phyloP scores from a whole-genome alignment of 2,888 invertebrate genomes.

The Poecilus cupreus region DNA sequence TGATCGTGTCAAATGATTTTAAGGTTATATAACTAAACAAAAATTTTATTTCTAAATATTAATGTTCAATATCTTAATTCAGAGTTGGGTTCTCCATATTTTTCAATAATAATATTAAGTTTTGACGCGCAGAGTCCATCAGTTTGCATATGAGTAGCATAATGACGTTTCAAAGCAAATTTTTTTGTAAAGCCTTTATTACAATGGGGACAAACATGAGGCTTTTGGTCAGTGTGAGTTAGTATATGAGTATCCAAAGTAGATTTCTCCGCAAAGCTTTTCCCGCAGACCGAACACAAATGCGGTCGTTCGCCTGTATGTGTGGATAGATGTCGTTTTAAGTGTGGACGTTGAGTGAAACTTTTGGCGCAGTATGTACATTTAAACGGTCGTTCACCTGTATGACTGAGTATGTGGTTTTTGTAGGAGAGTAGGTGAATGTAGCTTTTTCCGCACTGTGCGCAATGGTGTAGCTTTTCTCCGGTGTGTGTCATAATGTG shows the following conservation, averaged over 20 bases:
- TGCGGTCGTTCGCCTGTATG: constrained; percentile 29
- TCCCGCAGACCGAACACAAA: constrained; percentile 30
- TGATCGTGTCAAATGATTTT: no score
- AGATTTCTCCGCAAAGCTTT: constrained; percentile 24
- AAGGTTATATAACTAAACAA: no score
- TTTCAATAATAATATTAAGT: not conserved
- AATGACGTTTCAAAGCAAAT: constrained; percentile 25
- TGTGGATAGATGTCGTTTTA: constrained; percentile 15
- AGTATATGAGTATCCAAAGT: constrained; percentile 26
- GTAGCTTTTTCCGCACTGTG: constrained; percentile 31
- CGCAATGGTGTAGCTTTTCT: constrained; percentile 24
- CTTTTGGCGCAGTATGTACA: constrained; percentile 10
- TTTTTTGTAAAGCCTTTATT: constrained; percentile 45
- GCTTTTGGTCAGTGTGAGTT: constrained; percentile 27
- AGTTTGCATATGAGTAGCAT: no score
- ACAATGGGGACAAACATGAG: constrained; percentile 32
- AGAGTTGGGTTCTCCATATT: no score
- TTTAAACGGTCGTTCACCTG: constrained; percentile 15
- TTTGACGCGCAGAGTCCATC: constrained; percentile 11
- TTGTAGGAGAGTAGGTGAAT: constrained; percentile 30
- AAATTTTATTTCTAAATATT: no score
- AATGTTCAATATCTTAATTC: no score
- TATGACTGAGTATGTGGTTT: constrained; percentile 10
- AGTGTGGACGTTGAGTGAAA: constrained; percentile 18
- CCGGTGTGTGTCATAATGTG: constrained; percentile 29